Conservation (phyloP, 2,113 vertebrate species). For the Sphaerodactylus townsendi region DNA sequence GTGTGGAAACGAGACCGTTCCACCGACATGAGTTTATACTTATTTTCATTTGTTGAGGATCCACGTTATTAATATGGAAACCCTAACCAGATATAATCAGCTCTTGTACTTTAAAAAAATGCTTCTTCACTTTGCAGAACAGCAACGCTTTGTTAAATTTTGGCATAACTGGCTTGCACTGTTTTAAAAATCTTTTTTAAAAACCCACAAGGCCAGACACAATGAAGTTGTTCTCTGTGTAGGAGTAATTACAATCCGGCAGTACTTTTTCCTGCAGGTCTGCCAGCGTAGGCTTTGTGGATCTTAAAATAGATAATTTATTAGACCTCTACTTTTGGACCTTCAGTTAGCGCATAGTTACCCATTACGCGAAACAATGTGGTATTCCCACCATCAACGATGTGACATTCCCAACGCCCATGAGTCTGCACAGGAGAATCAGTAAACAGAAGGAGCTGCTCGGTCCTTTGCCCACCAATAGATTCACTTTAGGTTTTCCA, state of each 20-base stretch:
- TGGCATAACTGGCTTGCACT: slow-evolving; percentile 55
- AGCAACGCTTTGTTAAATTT: slow-evolving; percentile 64
- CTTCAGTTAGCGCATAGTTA: slow-evolving; percentile 59
- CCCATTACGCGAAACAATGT: slow-evolving; percentile 28
- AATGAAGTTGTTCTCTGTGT: slow-evolving; percentile 65
- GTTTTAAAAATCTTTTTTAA: slow-evolving; percentile 67
- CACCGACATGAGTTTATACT: neutral
- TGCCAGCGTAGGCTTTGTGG: slow-evolving; percentile 72
- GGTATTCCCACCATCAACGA: neutral
- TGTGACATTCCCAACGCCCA: too few species aligned
- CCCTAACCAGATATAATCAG: slow-evolving; percentile 46
- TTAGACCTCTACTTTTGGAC: slow-evolving; percentile 52
- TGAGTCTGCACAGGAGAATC: neutral
- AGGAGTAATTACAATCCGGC: slow-evolving; percentile 75
- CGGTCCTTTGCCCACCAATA: too few species aligned
- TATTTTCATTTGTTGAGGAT: slow-evolving; percentile 34
- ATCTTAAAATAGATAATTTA: slow-evolving; percentile 72
- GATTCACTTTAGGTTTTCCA: too few species aligned
- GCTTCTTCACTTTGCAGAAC: slow-evolving; percentile 58
- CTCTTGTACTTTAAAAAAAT: slow-evolving; percentile 46
- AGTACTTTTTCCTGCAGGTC: slow-evolving; percentile 72
- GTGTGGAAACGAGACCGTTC: slow-evolving; percentile 10
- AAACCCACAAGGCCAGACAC: slow-evolving; percentile 58
- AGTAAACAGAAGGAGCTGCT: neutral
- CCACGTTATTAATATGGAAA: slow-evolving; percentile 56